Base-by-base conservation (phyloP, 2,797 vertebrate genomes). In the Oreochromis mossambicus region DNA sequence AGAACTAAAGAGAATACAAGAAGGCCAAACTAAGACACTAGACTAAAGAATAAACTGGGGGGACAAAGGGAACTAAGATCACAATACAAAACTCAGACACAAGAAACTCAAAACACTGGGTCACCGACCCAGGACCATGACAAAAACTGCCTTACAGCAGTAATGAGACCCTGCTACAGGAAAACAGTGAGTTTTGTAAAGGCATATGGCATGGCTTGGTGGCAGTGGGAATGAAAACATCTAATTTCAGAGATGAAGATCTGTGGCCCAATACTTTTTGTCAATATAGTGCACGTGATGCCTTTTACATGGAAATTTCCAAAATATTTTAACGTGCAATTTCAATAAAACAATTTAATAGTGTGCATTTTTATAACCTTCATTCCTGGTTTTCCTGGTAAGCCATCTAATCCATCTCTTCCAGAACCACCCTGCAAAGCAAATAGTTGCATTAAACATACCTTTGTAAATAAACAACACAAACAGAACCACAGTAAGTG, bases 371-470 rank as follows among this genome's bases (percentile, higher is more conserved):
- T 19, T 43, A 51, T 58, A n/a, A 97, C 97, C 96, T 96, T 97
- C 58, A 86, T 32, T 87, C 96, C 97, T 43, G 94, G 87, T 82
- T 86, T 93, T 63, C 95, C 96, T 70, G 93, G 85, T 51, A 90
- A 76, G 46, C 95, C 95, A 75, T 94, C 90, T 15, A 93, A 66
- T 38, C 95, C 95, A 78, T 90, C 86, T 91, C 75, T 94, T 50
- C 93, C 94, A 85, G 90, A 83, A 24, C 52, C 91, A n/a, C 89
- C 94, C 97, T 97, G 90, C 13, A 83, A 85, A 83, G n/a, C 13
- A 79, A 36, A 58, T 4, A 41, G 1, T 4, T 50, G 32, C 68
- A 75, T 50, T 50, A 13, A 48, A 75, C 10, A 32, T 26, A 50
- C 11, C 10, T 19, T 32, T 75, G 17, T 50, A 32, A 32, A 8